Percentiles rank a stretch among this genome's conserved stretches.
Conservation (phyloP, 1,140 invertebrate species). For the Oppia nitens region DNA sequence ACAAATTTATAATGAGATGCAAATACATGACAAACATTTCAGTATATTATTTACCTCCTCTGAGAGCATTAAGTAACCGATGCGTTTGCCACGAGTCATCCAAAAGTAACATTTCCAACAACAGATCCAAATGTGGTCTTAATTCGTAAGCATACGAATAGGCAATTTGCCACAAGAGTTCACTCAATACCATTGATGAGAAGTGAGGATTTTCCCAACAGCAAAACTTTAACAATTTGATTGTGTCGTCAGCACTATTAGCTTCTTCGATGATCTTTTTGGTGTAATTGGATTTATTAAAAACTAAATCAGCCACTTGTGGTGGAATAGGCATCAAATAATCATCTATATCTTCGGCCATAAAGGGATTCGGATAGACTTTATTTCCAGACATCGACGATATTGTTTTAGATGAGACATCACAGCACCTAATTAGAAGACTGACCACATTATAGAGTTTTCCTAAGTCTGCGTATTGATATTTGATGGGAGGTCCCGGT, state of each 20-base stretch:
- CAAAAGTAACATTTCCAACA: slow-evolving; percentile 66
- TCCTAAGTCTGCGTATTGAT: slow-evolving; percentile 83
- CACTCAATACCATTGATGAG: slow-evolving; percentile 65
- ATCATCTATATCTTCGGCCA: slow-evolving; percentile 32
- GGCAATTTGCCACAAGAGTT: slow-evolving; percentile 71
- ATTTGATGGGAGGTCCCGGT: slow-evolving; percentile 78
- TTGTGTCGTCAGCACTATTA: slow-evolving; percentile 71
- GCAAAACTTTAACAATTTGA: slow-evolving; percentile 61
- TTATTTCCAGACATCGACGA: slow-evolving; percentile 39
- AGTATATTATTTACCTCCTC: slow-evolving; percentile 49
- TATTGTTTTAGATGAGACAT: slow-evolving; percentile 61
- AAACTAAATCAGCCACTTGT: slow-evolving; percentile 61
- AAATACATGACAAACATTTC: no score
- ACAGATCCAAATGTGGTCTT: slow-evolving; percentile 71
- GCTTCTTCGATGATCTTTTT: slow-evolving; percentile 91
- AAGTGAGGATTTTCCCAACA: slow-evolving; percentile 93
- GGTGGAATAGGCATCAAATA: slow-evolving; percentile 56
- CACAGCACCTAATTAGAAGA: slow-evolving; percentile 75
- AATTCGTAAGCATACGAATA: slow-evolving; percentile 89
- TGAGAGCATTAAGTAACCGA: slow-evolving; percentile 74
- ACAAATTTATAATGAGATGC: slow-evolving; percentile 1
- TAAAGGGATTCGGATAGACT: slow-evolving; percentile 57
- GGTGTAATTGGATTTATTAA: slow-evolving; percentile 59
- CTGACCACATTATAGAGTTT: slow-evolving; percentile 89
- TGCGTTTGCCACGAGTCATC: slow-evolving; percentile 92